phyloP scores from a whole-genome alignment of 2,797 vertebrate genomes.

The Tolypeutes matacus region DNA sequence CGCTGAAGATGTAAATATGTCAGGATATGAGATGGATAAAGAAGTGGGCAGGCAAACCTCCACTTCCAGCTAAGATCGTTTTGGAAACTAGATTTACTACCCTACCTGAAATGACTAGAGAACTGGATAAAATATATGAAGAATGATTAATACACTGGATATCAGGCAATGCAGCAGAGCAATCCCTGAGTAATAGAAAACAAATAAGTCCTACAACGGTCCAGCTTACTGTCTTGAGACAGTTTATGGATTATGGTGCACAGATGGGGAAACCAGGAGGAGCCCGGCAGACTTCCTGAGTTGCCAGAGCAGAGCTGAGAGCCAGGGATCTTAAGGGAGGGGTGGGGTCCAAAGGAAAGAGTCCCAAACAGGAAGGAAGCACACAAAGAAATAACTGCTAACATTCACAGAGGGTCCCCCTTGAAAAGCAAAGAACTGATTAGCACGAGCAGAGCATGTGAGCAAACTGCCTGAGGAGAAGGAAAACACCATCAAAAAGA shows the following conservation, averaged over 20 bases:
- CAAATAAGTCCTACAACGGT: not conserved
- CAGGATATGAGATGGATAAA: no score
- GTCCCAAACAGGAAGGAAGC: not conserved
- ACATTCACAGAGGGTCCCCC: no score
- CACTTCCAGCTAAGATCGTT: not conserved
- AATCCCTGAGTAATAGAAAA: not conserved
- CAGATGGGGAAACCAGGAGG: not conserved
- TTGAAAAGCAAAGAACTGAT: no score
- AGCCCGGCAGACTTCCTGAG: not conserved
- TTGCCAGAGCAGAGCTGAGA: not conserved
- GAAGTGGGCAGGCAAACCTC: not conserved
- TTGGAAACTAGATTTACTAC: not conserved
- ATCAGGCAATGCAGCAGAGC: not conserved
- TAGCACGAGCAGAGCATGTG: no score
- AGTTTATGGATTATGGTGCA: not conserved
- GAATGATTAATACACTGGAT: not conserved
- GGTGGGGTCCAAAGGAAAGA: not conserved
- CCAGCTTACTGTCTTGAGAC: not conserved
- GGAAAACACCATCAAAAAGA: no score
- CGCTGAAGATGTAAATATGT: no score
- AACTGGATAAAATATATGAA: not conserved
- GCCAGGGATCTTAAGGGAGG: not conserved
- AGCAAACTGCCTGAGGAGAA: no score
- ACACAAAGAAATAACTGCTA: not conserved
- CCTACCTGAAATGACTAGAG: not conserved